Base-by-base conservation (phyloP, 2,797 vertebrate species). In the Hydrolagus colliei region DNA sequence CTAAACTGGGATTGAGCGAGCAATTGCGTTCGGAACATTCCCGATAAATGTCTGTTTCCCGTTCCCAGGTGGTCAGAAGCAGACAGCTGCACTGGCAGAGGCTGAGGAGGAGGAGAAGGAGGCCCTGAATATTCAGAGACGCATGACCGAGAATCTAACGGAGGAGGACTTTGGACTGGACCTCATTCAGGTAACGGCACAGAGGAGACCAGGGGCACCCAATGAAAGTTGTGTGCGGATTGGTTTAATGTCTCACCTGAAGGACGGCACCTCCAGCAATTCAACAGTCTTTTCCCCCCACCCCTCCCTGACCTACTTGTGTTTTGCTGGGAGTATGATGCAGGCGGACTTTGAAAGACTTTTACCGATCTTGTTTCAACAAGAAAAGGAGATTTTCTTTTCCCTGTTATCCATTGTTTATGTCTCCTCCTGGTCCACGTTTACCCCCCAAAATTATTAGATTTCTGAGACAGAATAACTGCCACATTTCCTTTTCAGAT, bases 161-260 rank as follows among this genome's bases (percentile, higher is more conserved):
- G 98, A 99, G 87, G 98, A 98, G 5, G 98, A 99, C 88, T 98
- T 96, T 0, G 96, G 97, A 87, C 90, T 99, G 59, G 95, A 93
- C 86, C 90, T 97, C 87, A 93, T 99, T 13, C 92, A 94, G 93
- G 94, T 95, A 90, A 80, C 35, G 6, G 41, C 4, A 0, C 14
- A 2, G 13, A 0, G 1, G 7, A 68, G 9, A 18, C 41, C 6
- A 18, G 79, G 41, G 63, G 63, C 41, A 1, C 16, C 9, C 20
- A 86, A 61, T 20, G 10, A 16, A 76, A 1, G 52, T 18, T 72
- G 14, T 16, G 16, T 9, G 35, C 13, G 4, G 35, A 14, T 76
- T 52, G 13, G 14, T 13, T 16, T 18, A 14, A 41, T 52, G 7
- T 32, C 12, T 8, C 74, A 16, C 13, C 14, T 52, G 41, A 52